Evolutionary conservation across 2,888 invertebrate species (phyloP).

Genomic region (Brachyptera risi): DNA sequence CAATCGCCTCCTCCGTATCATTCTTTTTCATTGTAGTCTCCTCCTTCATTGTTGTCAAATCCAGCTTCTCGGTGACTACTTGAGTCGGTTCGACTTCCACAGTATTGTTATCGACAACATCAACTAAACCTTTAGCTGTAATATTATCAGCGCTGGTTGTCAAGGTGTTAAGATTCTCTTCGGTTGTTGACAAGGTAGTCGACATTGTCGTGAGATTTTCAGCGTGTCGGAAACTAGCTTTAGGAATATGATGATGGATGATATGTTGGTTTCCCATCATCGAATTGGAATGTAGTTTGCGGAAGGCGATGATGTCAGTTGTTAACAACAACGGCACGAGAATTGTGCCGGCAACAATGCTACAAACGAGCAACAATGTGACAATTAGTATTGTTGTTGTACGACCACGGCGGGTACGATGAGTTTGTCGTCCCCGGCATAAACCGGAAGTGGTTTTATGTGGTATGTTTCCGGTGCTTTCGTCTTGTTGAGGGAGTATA

Average conservation of each 20-base stretch:
- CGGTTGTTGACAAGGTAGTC: slow-evolving; percentile 36
- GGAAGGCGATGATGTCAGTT: slow-evolving; percentile 41
- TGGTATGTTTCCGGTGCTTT: slow-evolving; percentile 36
- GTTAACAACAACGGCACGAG: slow-evolving; percentile 40
- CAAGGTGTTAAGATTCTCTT: slow-evolving; percentile 23
- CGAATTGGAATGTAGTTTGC: slow-evolving; percentile 22
- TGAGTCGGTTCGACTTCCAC: slow-evolving; percentile 14
- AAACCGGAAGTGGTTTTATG: slow-evolving; percentile 21
- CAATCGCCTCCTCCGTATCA: slow-evolving; percentile 35
- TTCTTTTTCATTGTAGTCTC: slow-evolving; percentile 15
- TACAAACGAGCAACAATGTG: slow-evolving; percentile 37
- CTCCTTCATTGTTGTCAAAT: slow-evolving; percentile 10
- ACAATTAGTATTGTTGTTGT: slow-evolving; percentile 39
- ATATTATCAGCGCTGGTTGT: slow-evolving; percentile 2
- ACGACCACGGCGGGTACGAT: slow-evolving; percentile 34
- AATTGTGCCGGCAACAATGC: slow-evolving; percentile 39
- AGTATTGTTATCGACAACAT: background rate
- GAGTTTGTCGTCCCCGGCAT: slow-evolving; percentile 27
- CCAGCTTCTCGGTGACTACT: slow-evolving; percentile 1
- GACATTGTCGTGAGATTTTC: slow-evolving; percentile 41
- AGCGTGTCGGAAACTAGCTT: slow-evolving; percentile 38
- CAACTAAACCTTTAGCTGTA: background rate
- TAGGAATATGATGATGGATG: slow-evolving; percentile 20
- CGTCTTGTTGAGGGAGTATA: slow-evolving; percentile 67
- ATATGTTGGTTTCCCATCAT: background rate